phyloP scores from a whole-genome alignment of 2,113 vertebrate species.

The Lepidothrix coronata region DNA sequence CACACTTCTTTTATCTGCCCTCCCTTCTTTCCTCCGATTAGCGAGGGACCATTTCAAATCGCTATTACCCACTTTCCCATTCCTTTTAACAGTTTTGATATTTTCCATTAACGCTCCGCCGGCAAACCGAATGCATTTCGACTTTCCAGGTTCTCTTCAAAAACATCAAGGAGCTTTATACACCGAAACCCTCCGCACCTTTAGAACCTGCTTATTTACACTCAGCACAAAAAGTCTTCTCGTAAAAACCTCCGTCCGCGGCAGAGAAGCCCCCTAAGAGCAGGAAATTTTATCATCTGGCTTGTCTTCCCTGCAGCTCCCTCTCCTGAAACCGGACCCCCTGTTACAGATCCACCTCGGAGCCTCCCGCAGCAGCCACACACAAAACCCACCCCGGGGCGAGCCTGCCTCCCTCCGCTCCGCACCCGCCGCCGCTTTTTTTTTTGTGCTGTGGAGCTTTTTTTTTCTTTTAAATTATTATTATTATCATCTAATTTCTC shows the following conservation, averaged over 20 bases:
- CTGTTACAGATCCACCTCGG: not conserved
- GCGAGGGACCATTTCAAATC: not conserved
- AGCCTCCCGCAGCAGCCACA: not conserved
- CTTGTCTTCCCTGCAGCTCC: not conserved
- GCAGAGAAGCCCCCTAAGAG: not conserved
- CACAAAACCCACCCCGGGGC: not conserved
- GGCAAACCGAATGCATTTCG: not conserved
- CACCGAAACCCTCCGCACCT: not conserved
- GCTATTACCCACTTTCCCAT: not conserved
- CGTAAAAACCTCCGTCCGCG: not conserved
- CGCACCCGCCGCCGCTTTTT: not conserved
- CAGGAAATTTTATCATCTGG: not conserved
- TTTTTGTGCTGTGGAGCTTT: accelerated
- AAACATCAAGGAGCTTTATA: not conserved
- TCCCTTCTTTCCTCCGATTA: not conserved
- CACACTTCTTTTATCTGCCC: not conserved
- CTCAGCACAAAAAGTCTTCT: not conserved
- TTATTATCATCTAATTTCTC: not conserved
- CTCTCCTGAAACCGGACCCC: not conserved
- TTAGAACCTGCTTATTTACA: not conserved
- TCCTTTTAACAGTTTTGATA: not conserved
- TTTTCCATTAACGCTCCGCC: not conserved
- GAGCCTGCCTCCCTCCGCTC: not conserved
- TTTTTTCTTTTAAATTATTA: not conserved
- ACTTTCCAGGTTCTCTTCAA: not conserved